A percentile compares a stretch with the other conserved stretches of the same genome.
Evolutionary conservation across 2,797 vertebrate genomes (phyloP).

Genomic region (Parambassis ranga): DNA sequence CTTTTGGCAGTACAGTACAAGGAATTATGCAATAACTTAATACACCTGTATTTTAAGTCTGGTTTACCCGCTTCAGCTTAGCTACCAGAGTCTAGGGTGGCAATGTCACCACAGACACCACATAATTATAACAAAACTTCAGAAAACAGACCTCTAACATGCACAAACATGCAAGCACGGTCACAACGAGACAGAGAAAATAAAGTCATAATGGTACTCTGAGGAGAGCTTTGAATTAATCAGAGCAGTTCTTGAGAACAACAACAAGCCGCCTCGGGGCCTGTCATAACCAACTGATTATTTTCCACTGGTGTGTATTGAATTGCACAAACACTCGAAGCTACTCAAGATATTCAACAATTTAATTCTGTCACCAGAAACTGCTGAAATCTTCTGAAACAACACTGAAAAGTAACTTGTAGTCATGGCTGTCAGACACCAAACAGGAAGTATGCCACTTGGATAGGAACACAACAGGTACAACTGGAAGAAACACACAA

Average conservation of each 20-base stretch:
- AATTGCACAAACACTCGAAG: conserved; percentile 1
- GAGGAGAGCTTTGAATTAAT: conserved; percentile 36
- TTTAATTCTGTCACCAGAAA: not conserved
- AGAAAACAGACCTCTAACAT: not conserved
- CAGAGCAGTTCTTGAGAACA: conserved; percentile 15
- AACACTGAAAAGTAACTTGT: not conserved
- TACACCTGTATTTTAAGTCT: too few species aligned
- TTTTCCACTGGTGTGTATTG: conserved; percentile 1
- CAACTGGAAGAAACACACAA: too few species aligned
- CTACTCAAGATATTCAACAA: not conserved
- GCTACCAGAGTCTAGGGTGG: too few species aligned
- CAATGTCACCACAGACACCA: too few species aligned
- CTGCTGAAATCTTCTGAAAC: not conserved
- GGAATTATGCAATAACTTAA: too few species aligned
- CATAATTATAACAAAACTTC: too few species aligned
- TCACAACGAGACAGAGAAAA: conserved; percentile 4
- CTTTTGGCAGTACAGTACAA: too few species aligned
- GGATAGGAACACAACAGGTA: too few species aligned
- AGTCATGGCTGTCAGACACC: not conserved
- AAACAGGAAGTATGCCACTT: too few species aligned
- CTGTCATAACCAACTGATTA: conserved; percentile 4
- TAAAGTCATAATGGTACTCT: conserved; percentile 16
- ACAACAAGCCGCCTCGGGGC: conserved; percentile 4
- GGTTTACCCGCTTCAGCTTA: too few species aligned
- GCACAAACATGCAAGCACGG: not conserved